Percentiles rank a stretch among this genome's conserved stretches.
Conservation (phyloP, 2,888 invertebrate genomes). For the Yponomeuta evonymella region DNA sequence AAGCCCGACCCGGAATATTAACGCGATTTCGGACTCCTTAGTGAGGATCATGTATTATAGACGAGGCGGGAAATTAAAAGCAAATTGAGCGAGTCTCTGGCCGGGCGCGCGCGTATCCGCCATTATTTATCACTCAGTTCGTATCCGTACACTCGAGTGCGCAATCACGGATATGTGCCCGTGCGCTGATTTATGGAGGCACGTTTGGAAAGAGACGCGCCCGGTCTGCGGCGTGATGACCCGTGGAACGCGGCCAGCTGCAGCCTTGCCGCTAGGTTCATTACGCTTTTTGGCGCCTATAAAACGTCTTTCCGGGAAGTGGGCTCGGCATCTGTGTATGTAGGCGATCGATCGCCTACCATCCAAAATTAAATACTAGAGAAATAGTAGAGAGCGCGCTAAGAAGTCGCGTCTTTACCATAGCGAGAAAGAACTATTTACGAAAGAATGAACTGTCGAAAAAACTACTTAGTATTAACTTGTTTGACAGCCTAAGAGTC, state of each 20-base stretch:
- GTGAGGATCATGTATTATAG: constrained; percentile 36
- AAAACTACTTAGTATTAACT: no score
- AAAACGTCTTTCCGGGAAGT: not conserved
- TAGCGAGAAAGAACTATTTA: no score
- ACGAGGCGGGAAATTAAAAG: constrained; percentile 40
- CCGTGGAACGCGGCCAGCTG: not conserved
- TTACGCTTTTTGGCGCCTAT: not conserved
- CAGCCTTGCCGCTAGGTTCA: not conserved
- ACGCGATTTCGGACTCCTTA: constrained; percentile 33
- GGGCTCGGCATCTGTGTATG: not conserved
- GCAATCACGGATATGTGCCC: constrained; percentile 13
- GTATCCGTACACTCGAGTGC: constrained; percentile 5
- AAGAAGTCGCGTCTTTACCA: no score
- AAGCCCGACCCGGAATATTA: constrained; percentile 36
- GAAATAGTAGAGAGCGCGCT: no score
- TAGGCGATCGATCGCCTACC: not conserved
- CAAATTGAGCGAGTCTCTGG: constrained; percentile 33
- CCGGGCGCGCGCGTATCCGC: constrained; percentile 17
- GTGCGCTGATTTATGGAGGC: constrained; percentile 13
- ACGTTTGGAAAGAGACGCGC: not conserved
- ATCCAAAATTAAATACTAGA: no score
- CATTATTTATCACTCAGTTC: constrained; percentile 16
- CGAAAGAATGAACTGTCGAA: no score
- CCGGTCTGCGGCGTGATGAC: not conserved
- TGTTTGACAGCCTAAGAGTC: no score